Evolutionary conservation across 2,888 invertebrate species (phyloP), one percentile per base, ranked within the genome.

Genomic region (Strigamia maritima): DNA sequence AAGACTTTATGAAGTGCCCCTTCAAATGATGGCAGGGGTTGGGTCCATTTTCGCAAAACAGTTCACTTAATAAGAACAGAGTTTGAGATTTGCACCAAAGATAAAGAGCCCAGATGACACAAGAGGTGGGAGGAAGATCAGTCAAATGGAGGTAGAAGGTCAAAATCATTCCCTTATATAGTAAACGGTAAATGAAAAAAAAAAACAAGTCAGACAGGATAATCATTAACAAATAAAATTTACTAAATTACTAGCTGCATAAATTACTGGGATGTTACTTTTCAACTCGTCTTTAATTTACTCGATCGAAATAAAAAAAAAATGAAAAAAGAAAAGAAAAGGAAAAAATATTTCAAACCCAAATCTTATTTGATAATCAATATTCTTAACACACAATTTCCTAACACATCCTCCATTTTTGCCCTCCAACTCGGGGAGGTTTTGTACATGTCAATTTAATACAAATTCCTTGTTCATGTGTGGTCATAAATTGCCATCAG

Each of bases 1-100:
- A 70, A 70, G 70, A 70, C 70, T 70, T 70, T 70, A 70, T 70
- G 70, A 70, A 70, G 70, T 70, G 70, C 70, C 70, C 70, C 70
- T 70, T 70, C 70, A 70, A 70, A 70, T 70, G 70, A 70, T 70
- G 70, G 70, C 70, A 70, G 70, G 70, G 70, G 70, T 70, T 70
- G 70, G 65, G 16, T 70, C 70, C 70, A 70, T 70, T 28, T 26
- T 70, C 28, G 70, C 70, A 26, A 70, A 70, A 70, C 70, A 70
- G 70, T 70, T 70, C 70, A 70, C 70, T 70, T 70, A 70, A 70
- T 70, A 70, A 70, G 28, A 70, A 70, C 70, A 26, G 28, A 70
- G 70, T 70, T 54, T 70, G 70, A 70, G 70, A 70, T 70, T 70
- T 70, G 16, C 70, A 70, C n/a, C 70, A 12, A 6, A 70, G 70